Base-by-base conservation (phyloP, 2,888 invertebrate genomes). In the Pandemis cinnamomeana region DNA sequence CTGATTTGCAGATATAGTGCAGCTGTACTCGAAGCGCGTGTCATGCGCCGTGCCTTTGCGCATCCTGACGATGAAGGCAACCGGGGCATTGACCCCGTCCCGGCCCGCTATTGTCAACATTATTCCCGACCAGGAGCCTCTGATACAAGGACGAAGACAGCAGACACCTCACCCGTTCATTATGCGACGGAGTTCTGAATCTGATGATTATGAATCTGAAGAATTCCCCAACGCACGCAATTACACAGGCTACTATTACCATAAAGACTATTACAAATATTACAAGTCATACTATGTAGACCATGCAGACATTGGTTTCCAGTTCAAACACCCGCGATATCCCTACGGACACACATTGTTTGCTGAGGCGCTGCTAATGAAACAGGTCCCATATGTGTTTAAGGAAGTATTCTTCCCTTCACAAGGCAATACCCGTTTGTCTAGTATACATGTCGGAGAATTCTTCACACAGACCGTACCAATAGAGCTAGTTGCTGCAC, bases 41-140 rank as follows among this genome's bases (percentile, higher is more conserved):
- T 36, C 36, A 67, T 67, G 66, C 27, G 53, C 66, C 8, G 36
- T 67, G n/a, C 66, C 66, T 10, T n/a, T 67, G 41, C 51, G 41
- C 7, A 48, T 67, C 11, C 8, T 67, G 51, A 67, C 53, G 7
- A 67, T 67, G 41, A 64, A 46, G 2, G 46, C 27, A 4, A 11
- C 5, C 7, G 44, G 20, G 46, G 20, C 7, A 27, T 13, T 64
- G 27, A 64, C 63, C 0, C 20, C 63, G 11, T 46, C 63, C 20
- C 44, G 13, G 0, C 63, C 63, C 0, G 7, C 46, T 3, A 11
- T 64, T 11, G 27, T 64, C 13, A 7, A 44, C 20, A 64, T 64
- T 15, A 27, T 64, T 6, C 63, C 63, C 42, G 46, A 64, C 13
- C 10, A 64, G 27, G 63, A 64, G 0, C 7, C 63, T 13, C 46